Evolutionary conservation across 1,140 invertebrate genomes (phyloP).

Genomic region (Macrobrachium rosenbergii): DNA sequence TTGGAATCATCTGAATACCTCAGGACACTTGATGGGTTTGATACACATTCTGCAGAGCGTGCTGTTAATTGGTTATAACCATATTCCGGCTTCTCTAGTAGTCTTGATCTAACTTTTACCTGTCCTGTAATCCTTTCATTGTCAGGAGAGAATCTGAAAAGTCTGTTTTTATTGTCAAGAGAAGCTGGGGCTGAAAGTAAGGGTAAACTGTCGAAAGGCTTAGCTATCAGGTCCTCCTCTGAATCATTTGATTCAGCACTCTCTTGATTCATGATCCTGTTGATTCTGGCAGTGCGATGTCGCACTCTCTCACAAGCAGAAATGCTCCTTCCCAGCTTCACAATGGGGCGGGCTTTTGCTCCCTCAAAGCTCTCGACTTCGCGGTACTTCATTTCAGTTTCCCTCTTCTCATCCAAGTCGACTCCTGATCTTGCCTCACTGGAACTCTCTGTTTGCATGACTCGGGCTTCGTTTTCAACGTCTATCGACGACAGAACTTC

Average conservation of each 20-base stretch:
- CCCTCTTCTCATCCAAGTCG: slow-evolving; percentile 38
- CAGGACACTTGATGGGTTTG: slow-evolving; percentile 2
- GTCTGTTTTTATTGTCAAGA: slow-evolving; percentile 60
- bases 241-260: slow-evolving; percentile 53
- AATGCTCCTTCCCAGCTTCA: slow-evolving; percentile 44
- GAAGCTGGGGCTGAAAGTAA: slow-evolving; percentile 56
- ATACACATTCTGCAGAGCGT: slow-evolving; percentile 45
- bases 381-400: slow-evolving; percentile 18
- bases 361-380: slow-evolving; percentile 22
- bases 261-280: slow-evolving; percentile 38
- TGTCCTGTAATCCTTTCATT: slow-evolving; percentile 19
- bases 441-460: slow-evolving; percentile 22
- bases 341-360: slow-evolving; percentile 12
- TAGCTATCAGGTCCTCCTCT: slow-evolving; percentile 36
- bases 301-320: slow-evolving; percentile 42
- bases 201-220: slow-evolving; percentile 50
- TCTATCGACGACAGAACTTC: slow-evolving; percentile 43
- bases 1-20: slow-evolving; percentile 43
- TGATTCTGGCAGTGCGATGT: slow-evolving; percentile 28
- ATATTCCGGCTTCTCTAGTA: slow-evolving; percentile 43
- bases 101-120: slow-evolving; percentile 35
- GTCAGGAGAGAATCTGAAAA: slow-evolving; percentile 58
- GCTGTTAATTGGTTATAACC: slow-evolving; percentile 32
- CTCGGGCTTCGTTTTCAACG: slow-evolving; percentile 5
- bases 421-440: background rate